These are phyloP conservation scores for Paraescarpia echinospica DNA, from an alignment of 1,140 invertebrate genomes.

Conservation along the genomic window DNA sequence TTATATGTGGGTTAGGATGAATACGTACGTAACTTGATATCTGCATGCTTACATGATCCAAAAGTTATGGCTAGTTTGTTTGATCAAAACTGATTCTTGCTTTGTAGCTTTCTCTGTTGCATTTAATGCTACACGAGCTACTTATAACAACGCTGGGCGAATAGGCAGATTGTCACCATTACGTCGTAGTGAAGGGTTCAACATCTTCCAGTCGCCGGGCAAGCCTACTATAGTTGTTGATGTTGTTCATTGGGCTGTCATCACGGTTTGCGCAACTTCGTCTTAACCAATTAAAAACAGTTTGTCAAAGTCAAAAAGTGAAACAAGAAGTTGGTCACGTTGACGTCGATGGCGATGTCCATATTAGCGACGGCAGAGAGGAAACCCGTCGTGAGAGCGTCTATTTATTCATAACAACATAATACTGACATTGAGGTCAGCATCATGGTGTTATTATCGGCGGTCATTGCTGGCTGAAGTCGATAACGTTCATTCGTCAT, in stretches of 20 bases:
- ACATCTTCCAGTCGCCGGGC: not conserved
- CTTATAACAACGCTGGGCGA: not conserved
- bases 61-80: too few species aligned
- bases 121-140: not conserved
- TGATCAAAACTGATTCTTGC: too few species aligned
- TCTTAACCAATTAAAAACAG: not conserved
- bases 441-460: not conserved
- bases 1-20: too few species aligned
- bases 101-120: too few species aligned
- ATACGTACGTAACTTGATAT: too few species aligned
- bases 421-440: not conserved
- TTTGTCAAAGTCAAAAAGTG: too few species aligned
- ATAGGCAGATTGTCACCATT: not conserved
- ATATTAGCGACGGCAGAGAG: not conserved
- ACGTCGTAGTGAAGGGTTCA: not conserved
- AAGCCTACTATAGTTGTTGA: not conserved
- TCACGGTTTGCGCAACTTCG: not conserved
- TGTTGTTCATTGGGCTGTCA: not conserved
- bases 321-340: not conserved
- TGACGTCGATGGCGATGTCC: not conserved
- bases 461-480: not conserved
- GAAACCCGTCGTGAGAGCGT: not conserved
- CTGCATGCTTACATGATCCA: too few species aligned
- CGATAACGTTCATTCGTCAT: not conserved
- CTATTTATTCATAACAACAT: not conserved